Percentiles rank a stretch among this genome's conserved stretches.
Conservation (phyloP, 2,113 vertebrate genomes). For the Lepus europaeus region DNA sequence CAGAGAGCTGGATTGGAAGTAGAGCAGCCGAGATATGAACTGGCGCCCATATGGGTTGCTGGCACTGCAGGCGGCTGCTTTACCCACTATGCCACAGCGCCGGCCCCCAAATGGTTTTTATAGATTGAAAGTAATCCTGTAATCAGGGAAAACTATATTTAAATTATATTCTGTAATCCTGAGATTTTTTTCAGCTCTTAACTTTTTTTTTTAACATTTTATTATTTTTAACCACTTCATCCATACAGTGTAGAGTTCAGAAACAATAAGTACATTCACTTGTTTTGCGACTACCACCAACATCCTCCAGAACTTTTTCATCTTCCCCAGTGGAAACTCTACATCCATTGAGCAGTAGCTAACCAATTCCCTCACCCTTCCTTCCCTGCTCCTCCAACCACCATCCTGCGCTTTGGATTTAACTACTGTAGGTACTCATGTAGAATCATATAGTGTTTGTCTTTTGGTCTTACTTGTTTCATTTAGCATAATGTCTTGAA, state of each 20-base stretch:
- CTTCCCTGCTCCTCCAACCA: background rate
- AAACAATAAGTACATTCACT: background rate
- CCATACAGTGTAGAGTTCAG: background rate
- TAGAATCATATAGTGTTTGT: background rate
- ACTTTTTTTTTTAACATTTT: background rate
- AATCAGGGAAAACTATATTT: slow-evolving; percentile 29
- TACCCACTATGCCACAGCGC: too few species aligned
- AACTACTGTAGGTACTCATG: background rate
- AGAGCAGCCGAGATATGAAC: too few species aligned
- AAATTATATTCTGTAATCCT: background rate
- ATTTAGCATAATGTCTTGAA: background rate
- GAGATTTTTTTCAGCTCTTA: background rate
- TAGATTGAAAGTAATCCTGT: background rate
- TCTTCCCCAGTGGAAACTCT: background rate
- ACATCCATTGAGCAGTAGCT: too few species aligned
- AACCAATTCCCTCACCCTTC: too few species aligned
- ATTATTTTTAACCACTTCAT: background rate
- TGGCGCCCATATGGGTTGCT: too few species aligned
- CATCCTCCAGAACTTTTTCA: background rate
- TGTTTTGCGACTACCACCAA: background rate
- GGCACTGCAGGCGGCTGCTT: too few species aligned
- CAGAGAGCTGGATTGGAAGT: too few species aligned
- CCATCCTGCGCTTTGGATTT: background rate
- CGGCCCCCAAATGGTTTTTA: background rate
- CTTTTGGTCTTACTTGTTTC: slow-evolving; percentile 16